These are phyloP conservation scores for Drosophila borborema DNA, from an alignment of 2,888 invertebrate genomes.

Conservation along the genomic window DNA sequence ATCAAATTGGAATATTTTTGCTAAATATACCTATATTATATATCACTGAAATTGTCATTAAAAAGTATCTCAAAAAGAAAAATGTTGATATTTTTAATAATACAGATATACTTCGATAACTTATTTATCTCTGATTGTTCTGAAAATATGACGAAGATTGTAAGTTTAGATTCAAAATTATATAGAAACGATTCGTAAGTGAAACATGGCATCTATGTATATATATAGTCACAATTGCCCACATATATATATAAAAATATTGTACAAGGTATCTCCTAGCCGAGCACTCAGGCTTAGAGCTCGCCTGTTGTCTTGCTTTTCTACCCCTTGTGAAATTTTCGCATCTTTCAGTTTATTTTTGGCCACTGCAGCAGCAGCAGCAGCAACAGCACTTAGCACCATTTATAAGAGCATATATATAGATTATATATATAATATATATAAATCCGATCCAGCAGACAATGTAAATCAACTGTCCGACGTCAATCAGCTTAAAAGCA, in stretches of 20 bases:
- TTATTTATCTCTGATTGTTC: background rate
- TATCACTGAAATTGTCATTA: no score
- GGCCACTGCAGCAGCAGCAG: slow-evolving; percentile 40
- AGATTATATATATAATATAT: background rate
- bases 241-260: no score
- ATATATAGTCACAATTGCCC: no score
- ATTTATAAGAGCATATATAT: slow-evolving; percentile 16
- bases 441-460: slow-evolving; percentile 20
- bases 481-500: slow-evolving; percentile 70
- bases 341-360: slow-evolving; percentile 40
- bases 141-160: background rate
- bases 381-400: slow-evolving; percentile 42
- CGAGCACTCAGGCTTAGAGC: background rate
- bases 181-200: no score
- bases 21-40: background rate
- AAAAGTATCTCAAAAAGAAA: background rate
- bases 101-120: background rate
- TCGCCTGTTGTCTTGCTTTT: background rate
- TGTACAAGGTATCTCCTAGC: background rate
- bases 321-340: slow-evolving; percentile 20
- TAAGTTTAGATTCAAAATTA: no score
- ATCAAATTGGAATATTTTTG: background rate
- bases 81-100: background rate
- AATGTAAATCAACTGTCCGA: slow-evolving; percentile 69
- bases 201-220: no score